Conservation (phyloP, 2,797 vertebrate species). For the Artibeus lituratus region DNA sequence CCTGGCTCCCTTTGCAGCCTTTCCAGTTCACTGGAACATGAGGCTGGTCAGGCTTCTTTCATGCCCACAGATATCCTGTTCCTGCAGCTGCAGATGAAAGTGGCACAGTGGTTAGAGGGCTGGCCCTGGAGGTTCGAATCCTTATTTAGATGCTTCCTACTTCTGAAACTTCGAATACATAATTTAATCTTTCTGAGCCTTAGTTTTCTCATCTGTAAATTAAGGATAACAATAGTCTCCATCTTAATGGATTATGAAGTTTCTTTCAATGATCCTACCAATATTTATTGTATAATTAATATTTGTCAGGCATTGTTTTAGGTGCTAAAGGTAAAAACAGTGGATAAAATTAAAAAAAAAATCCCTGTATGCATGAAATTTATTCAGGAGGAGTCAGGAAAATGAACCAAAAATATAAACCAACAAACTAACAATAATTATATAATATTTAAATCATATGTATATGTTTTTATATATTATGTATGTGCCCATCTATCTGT, state of each 20-base stretch:
- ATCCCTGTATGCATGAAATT: not conserved
- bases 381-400: not conserved
- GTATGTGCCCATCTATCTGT: not conserved
- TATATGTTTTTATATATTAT: not conserved
- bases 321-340: not conserved
- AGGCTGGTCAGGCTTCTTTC: rapidly evolving
- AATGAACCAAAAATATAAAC: not conserved
- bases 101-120: not conserved
- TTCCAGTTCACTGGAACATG: not conserved
- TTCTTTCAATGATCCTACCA: not conserved
- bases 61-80: not conserved
- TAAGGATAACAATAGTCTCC: not conserved
- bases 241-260: not conserved
- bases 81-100: no score
- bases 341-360: not conserved
- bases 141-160: not conserved
- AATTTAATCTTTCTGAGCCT: not conserved
- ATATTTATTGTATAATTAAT: not conserved
- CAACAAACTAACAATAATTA: not conserved
- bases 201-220: not conserved
- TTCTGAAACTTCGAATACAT: not conserved
- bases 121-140: not conserved
- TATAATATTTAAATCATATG: not conserved
- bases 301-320: not conserved
- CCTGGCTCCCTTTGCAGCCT: not conserved